Evolutionary conservation across 2,888 invertebrate genomes (phyloP).

Genomic region (Teleogryllus oceanicus): DNA sequence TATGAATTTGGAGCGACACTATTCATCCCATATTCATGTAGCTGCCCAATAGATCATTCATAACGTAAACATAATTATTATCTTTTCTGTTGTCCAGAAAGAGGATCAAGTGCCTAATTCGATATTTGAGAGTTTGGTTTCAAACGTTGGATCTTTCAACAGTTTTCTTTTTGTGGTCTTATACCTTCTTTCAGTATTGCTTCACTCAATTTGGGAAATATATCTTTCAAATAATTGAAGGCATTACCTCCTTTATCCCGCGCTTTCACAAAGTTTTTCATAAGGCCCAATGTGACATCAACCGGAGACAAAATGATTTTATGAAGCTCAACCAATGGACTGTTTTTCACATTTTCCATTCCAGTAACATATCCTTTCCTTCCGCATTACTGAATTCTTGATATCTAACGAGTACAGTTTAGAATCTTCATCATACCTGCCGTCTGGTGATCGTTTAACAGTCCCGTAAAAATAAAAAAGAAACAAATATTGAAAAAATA

Average conservation of each 20-base stretch:
- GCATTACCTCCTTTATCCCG: too few relatives aligned
- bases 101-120: conserved; percentile 19
- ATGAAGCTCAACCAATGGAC: conserved; percentile 21
- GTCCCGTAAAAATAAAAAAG: too few relatives aligned
- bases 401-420: too few relatives aligned
- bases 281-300: too few relatives aligned
- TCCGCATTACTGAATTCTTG: too few relatives aligned
- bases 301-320: not conserved
- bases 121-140: not conserved
- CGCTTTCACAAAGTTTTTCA: too few relatives aligned
- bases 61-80: not conserved
- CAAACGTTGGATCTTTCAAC: not conserved
- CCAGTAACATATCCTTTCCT: conserved; percentile 12
- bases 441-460: too few relatives aligned
- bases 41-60: not conserved
- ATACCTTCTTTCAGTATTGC: not conserved
- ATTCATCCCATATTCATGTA: not conserved
- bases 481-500: too few relatives aligned
- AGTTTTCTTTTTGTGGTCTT: conserved; percentile 23
- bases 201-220: not conserved
- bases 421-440: too few relatives aligned
- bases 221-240: too few relatives aligned
- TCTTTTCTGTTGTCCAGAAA: conserved; percentile 21
- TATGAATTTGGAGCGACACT: not conserved
- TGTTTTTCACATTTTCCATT: conserved; percentile 19